Conservation (phyloP, 2,888 invertebrate genomes). For the Sphaerophoria rueppellii region DNA sequence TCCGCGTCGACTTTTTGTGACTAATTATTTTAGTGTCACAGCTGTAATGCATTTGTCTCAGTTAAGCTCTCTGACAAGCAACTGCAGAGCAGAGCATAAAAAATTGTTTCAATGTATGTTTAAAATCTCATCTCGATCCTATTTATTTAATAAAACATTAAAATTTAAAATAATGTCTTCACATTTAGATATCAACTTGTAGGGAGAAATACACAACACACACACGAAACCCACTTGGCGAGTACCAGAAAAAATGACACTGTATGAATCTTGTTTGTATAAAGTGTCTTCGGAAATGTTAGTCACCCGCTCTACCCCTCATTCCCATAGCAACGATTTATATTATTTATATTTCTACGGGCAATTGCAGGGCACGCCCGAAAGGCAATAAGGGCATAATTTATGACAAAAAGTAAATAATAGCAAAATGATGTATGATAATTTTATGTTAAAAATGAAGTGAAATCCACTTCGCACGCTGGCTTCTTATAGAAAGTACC, state of each 20-base stretch:
- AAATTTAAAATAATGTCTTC: conserved; percentile 58
- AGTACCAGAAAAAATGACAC: conserved; percentile 6
- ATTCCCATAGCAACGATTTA: conserved; percentile 57
- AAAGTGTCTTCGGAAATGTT: conserved; percentile 37
- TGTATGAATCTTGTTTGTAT: conserved; percentile 56
- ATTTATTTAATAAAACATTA: conserved; percentile 53
- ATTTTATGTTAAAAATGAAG: conserved; percentile 71
- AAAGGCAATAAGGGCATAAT: conserved; percentile 65
- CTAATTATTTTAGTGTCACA: not conserved
- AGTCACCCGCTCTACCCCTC: not conserved
- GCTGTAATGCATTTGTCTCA: not conserved
- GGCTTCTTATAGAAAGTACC: conserved; percentile 34
- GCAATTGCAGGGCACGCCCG: conserved; percentile 60
- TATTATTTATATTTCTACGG: conserved; percentile 70
- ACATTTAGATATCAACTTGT: conserved; percentile 36
- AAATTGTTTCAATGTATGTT: conserved; percentile 21
- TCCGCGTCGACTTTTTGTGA: not conserved
- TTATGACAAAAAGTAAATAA: conserved; percentile 72
- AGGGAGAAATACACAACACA: not conserved
- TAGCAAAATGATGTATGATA: conserved; percentile 71
- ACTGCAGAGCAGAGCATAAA: not conserved
- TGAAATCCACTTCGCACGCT: conserved; percentile 60
- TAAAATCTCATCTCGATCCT: conserved; percentile 13
- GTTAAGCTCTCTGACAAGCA: conserved; percentile 10
- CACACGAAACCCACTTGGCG: not conserved